Evolutionary conservation across 2,797 vertebrate genomes (phyloP).

Genomic region (Triplophysa yarkandensis): DNA sequence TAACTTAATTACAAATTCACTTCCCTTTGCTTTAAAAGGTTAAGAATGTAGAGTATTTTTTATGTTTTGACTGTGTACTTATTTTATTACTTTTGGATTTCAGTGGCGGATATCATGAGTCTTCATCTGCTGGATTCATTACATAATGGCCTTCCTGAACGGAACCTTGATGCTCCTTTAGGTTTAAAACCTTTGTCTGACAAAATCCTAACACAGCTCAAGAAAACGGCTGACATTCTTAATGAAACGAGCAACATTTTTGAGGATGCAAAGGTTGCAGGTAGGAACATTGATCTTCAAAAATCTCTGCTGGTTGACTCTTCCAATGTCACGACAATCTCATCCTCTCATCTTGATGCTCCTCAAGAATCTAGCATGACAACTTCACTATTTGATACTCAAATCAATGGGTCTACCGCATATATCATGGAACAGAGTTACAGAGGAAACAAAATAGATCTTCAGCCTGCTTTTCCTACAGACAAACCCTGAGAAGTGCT

Average conservation of each 20-base stretch:
- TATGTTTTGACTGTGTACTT: background rate
- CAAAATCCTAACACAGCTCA: background rate
- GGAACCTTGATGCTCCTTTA: constrained; percentile 38
- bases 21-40: background rate
- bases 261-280: background rate
- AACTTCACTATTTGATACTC: background rate
- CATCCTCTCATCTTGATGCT: background rate
- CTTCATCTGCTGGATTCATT: constrained; percentile 39
- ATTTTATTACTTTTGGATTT: constrained; percentile 21
- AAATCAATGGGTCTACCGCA: background rate
- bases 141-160: constrained; percentile 37
- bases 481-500: background rate
- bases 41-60: too few relatives aligned
- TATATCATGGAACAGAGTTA: constrained; percentile 16
- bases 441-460: constrained; percentile 27
- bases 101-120: constrained; percentile 69
- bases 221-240: background rate
- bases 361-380: background rate
- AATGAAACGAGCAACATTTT: constrained; percentile 15
- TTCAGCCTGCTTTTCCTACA: background rate
- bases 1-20: background rate
- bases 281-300: background rate
- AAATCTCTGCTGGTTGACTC: background rate
- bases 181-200: constrained; percentile 42
- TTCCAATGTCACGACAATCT: background rate